Evolutionary conservation across 2,888 invertebrate genomes (phyloP).

Genomic region (Drosophila helvetica): DNA sequence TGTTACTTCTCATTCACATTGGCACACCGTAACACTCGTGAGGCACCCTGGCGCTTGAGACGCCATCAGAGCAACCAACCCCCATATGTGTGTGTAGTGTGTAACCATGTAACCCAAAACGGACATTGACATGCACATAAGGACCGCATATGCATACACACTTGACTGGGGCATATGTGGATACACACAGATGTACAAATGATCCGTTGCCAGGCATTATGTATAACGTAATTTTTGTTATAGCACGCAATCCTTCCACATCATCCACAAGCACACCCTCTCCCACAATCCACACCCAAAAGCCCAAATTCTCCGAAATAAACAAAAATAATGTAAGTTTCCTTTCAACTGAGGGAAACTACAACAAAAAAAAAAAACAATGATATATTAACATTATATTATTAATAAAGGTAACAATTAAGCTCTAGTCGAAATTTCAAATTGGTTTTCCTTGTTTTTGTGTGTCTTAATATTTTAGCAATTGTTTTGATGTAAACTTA

Average conservation of each 20-base stretch:
- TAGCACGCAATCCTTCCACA: slow-evolving; percentile 36
- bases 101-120: slow-evolving; percentile 40
- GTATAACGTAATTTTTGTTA: slow-evolving; percentile 33
- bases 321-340: slow-evolving; percentile 6
- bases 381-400: slow-evolving; percentile 37
- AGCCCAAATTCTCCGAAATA: slow-evolving; percentile 11
- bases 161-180: slow-evolving; percentile 8
- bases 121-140: slow-evolving; percentile 32
- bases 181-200: slow-evolving; percentile 14
- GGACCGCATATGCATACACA: slow-evolving; percentile 21
- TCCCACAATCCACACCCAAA: not conserved
- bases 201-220: slow-evolving; percentile 36
- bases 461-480: slow-evolving; percentile 34
- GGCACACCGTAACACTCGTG: not conserved
- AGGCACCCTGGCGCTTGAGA: slow-evolving; percentile 32
- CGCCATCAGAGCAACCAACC: slow-evolving; percentile 26
- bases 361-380: slow-evolving; percentile 33
- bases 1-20: too few relatives aligned
- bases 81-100: slow-evolving; percentile 34
- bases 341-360: slow-evolving; percentile 5
- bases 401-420: slow-evolving; percentile 64
- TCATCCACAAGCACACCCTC: not conserved
- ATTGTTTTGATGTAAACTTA: slow-evolving; percentile 80
- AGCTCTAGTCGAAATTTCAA: slow-evolving; percentile 83
- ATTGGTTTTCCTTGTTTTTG: slow-evolving; percentile 59